Evolutionary conservation across 2,888 invertebrate species (phyloP).

Genomic region (Pyrochroa serraticornis): DNA sequence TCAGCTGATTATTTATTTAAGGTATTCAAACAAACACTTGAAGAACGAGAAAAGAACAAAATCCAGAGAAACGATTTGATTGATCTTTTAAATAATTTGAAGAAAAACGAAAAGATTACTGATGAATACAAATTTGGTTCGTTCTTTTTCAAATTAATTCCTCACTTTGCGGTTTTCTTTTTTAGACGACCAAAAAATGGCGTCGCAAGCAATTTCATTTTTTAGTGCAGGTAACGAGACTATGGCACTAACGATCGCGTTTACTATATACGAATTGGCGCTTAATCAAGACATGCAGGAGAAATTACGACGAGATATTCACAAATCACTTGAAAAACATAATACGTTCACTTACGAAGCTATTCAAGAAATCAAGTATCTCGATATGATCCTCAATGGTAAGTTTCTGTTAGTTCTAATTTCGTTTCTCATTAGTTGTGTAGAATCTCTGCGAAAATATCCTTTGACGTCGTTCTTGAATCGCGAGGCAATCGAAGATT

Average conservation of each 20-base stretch:
- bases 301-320: constrained; percentile 9
- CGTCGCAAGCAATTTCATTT: constrained; percentile 21
- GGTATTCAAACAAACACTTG: constrained; percentile 44
- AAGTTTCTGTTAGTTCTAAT: background rate
- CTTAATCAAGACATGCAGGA: constrained; percentile 9
- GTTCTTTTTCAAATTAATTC: background rate
- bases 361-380: constrained; percentile 18
- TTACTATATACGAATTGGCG: constrained; percentile 19
- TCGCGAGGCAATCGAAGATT: constrained; percentile 44
- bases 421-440: constrained; percentile 7
- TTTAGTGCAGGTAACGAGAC: constrained; percentile 27
- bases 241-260: constrained; percentile 5
- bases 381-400: constrained; percentile 24
- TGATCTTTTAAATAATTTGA: constrained; percentile 63
- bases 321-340: constrained; percentile 9
- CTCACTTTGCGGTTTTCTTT: constrained; percentile 11
- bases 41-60: constrained; percentile 32
- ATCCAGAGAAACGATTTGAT: constrained; percentile 61
- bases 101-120: constrained; percentile 38
- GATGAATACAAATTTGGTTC: constrained; percentile 39
- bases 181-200: constrained; percentile 34
- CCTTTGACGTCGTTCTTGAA: constrained; percentile 53
- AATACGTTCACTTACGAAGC: constrained; percentile 12
- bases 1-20: constrained; percentile 44
- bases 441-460: constrained; percentile 57